These are phyloP conservation scores for Polyergus mexicanus DNA, from an alignment of 1,140 invertebrate genomes.

Conservation along the genomic window DNA sequence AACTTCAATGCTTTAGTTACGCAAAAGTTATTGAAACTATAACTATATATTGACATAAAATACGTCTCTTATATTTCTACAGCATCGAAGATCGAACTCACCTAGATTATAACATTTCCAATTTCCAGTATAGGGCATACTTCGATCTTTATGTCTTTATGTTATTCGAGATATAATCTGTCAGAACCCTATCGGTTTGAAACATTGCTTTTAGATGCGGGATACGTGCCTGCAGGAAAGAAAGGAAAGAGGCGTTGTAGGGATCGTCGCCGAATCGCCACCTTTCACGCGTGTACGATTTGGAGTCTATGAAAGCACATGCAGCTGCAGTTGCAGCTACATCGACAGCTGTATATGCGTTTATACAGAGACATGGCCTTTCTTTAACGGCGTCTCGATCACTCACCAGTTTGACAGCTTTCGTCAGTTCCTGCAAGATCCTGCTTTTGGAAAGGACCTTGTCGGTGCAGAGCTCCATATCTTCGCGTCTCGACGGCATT, in stretches of 20 bases:
- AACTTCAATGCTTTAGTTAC: background rate
- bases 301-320: background rate
- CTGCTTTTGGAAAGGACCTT: slow-evolving; percentile 85
- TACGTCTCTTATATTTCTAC: background rate
- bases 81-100: background rate
- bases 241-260: background rate
- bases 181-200: background rate
- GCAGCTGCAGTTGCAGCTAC: background rate
- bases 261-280: background rate
- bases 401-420: slow-evolving; percentile 86
- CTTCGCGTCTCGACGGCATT: slow-evolving; percentile 81
- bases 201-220: background rate
- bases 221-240: background rate
- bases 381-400: background rate
- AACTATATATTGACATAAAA: slow-evolving; percentile 14
- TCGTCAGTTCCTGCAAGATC: slow-evolving; percentile 85
- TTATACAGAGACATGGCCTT: slow-evolving; percentile 10
- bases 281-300: background rate
- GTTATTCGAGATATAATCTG: background rate
- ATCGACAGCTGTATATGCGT: background rate
- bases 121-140: background rate
- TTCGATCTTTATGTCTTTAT: background rate
- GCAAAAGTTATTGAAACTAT: background rate
- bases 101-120: background rate
- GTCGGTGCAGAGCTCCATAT: slow-evolving; percentile 85